Evolutionary conservation across 2,888 invertebrate genomes (phyloP).

Genomic region (Andrena bucephala): DNA sequence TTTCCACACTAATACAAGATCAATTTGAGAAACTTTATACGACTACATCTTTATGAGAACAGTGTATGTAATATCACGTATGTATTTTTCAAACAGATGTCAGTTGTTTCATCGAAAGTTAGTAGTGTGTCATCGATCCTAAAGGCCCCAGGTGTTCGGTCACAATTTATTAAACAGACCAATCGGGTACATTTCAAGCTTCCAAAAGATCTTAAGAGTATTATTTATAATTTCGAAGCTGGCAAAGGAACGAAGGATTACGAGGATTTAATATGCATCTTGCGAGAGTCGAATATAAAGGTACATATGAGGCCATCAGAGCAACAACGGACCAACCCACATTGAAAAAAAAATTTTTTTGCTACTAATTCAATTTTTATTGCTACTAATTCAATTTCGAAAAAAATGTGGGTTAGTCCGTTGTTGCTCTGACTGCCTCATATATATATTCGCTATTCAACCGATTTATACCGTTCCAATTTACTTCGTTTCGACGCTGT

Average conservation of each 20-base stretch:
- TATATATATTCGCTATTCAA: background rate
- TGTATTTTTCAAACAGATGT: slow-evolving; percentile 77
- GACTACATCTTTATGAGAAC: background rate
- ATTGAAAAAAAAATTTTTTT: too few relatives aligned
- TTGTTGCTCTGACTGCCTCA: too few relatives aligned
- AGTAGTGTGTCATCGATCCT: slow-evolving; percentile 81
- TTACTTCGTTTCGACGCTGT: slow-evolving; percentile 10
- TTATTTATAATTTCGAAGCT: slow-evolving; percentile 85
- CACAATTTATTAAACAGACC: slow-evolving; percentile 70
- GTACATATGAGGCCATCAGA: slow-evolving; percentile 65
- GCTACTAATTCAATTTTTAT: too few relatives aligned
- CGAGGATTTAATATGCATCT: slow-evolving; percentile 86
- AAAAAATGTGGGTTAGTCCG: too few relatives aligned
- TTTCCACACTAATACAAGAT: background rate
- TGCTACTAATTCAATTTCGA: too few relatives aligned
- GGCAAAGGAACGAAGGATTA: slow-evolving; percentile 85
- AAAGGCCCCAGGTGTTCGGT: slow-evolving; percentile 77
- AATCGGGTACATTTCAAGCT: slow-evolving; percentile 85
- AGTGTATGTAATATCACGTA: background rate
- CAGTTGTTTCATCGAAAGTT: slow-evolving; percentile 80
- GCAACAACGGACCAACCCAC: too few relatives aligned
- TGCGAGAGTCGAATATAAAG: slow-evolving; percentile 85
- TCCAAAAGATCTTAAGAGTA: slow-evolving; percentile 85
- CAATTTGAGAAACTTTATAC: background rate
- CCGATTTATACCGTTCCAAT: background rate